Evolutionary conservation across 2,888 invertebrate species (phyloP).

Genomic region (Helobdella robusta): DNA sequence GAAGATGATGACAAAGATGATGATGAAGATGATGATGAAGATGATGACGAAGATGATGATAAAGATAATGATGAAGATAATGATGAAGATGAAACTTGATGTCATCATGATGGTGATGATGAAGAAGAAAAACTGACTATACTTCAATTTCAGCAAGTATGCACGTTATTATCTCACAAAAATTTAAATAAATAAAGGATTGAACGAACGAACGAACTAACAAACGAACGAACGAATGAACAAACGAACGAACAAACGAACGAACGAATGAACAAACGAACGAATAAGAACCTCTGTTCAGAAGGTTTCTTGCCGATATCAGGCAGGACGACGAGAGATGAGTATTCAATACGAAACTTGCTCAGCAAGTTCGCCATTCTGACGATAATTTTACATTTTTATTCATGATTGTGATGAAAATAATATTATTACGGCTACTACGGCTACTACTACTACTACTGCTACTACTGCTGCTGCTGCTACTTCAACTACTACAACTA

Average conservation of each 20-base stretch:
- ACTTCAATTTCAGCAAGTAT: not conserved
- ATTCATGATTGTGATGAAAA: not conserved
- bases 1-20: not conserved
- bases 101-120: not conserved
- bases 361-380: slow-evolving; percentile 91
- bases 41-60: too few species aligned
- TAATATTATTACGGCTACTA: too few species aligned
- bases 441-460: too few species aligned
- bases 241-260: too few species aligned
- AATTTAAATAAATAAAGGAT: not conserved
- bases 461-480: too few species aligned
- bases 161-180: not conserved
- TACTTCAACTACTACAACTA: too few species aligned
- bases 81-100: too few species aligned
- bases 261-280: too few species aligned
- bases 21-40: too few species aligned
- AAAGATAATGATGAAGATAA: too few species aligned
- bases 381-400: slow-evolving; percentile 35
- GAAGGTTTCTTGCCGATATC: slow-evolving; percentile 79
- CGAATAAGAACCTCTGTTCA: slow-evolving; percentile 52
- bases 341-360: slow-evolving; percentile 93
- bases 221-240: too few species aligned
- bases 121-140: not conserved
- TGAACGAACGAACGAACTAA: too few species aligned
- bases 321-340: slow-evolving; percentile 79